A percentile compares a stretch with the other conserved stretches of the same genome.
Conservation (phyloP, 1,140 invertebrate genomes). For the Adelges cooleyi region DNA sequence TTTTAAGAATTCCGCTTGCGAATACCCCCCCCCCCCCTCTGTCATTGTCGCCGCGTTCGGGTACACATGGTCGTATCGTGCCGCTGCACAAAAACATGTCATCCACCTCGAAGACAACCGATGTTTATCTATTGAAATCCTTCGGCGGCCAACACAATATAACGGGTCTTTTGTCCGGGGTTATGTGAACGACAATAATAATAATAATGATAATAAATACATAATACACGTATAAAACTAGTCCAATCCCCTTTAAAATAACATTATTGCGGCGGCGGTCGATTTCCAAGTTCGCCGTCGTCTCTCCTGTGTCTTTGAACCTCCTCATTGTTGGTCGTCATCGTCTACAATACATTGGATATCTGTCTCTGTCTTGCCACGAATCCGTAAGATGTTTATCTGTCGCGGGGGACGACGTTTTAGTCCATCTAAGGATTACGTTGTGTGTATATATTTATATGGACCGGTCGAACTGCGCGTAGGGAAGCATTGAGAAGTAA, state of each 20-base stretch:
- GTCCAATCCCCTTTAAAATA: slow-evolving; percentile 10
- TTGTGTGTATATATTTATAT: no score
- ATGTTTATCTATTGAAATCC: slow-evolving; percentile 18
- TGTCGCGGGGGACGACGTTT: slow-evolving; percentile 5
- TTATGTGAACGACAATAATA: background rate
- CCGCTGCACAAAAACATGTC: slow-evolving; percentile 24
- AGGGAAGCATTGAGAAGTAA: no score
- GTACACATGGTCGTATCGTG: no score
- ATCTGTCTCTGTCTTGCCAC: background rate
- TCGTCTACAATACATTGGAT: no score
- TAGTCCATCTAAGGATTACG: background rate
- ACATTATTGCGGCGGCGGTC: background rate
- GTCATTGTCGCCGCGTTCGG: slow-evolving; percentile 4
- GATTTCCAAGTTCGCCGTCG: background rate
- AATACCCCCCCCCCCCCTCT: background rate
- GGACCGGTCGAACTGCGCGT: no score
- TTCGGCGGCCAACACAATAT: background rate
- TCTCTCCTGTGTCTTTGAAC: no score
- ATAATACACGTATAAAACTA: background rate
- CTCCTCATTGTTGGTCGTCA: background rate
- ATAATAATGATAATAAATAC: background rate
- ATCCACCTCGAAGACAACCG: background rate
- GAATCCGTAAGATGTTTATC: slow-evolving; percentile 9
- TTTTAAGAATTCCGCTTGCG: slow-evolving; percentile 21
- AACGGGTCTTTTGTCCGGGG: background rate